Base-by-base conservation (phyloP, 2,797 vertebrate genomes). In the Sylvia borin region DNA sequence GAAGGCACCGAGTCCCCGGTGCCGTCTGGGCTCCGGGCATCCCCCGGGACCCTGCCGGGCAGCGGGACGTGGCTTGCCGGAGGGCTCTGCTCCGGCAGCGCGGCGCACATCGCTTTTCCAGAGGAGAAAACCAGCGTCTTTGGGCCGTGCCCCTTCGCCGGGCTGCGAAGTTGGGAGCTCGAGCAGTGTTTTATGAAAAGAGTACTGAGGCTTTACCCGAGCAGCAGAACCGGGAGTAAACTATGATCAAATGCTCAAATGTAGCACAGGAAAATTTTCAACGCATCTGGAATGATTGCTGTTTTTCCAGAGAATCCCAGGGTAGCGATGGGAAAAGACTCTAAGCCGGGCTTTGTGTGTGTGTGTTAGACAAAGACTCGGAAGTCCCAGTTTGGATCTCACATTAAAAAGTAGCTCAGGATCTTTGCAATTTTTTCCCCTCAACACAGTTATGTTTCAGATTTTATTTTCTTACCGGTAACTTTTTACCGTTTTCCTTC, bases 11-110 rank as follows among this genome's bases (percentile, higher is more conserved):
- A 20, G 36, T 14, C 27, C 54, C 36, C 42, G 42, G 31, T 10
- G 34, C 62, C 18, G 34, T 3, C 31, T 2, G 62, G 18, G 48
- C 4, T 32, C 42, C 20, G 29, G 40, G 50, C 86, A 19, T n/a
- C 61, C 15, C 21, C 11, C 12, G 29, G 60, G 6, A 8, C 7
- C 10, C 29, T 5, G 16, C 24, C 16, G 13, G 19, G 24, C 13
- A 0, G 20, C 2, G 57, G 70, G 53, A 2, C 8, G 67, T 2
- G 1, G 13, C 31, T 57, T 2, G 5, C 9, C 21, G 5, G 17
- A 4, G 78, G 4, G 58, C 45, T 53, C n/a, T 27, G 66, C 51
- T 9, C 5, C 36, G 18, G 42, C 24, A 17, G 66, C 62, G 0
- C 36, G 12, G 58, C 29, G 50, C 19, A 0, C 36, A 2, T 16